Evolutionary conservation across 2,113 vertebrate species (phyloP), one percentile per base, ranked within the genome.

Genomic region (Xiphophorus hellerii): DNA sequence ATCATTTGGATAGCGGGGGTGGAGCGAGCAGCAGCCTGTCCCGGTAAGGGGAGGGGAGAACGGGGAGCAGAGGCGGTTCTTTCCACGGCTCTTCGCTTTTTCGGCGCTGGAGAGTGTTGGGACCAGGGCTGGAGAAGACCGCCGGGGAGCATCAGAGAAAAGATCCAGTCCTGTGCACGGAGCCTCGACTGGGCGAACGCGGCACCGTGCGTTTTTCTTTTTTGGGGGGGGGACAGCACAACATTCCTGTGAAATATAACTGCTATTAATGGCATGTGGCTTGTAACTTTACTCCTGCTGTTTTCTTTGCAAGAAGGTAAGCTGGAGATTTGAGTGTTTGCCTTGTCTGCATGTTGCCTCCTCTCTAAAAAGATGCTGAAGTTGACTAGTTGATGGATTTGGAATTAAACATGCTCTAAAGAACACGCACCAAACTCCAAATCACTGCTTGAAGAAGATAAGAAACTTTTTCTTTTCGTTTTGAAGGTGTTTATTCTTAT

Each of bases 211-310:
- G 94, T 93, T 93, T 94, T 93, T 92, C 91, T 94, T 92, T 17
- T 17, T 37, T 37, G 0, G 35, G 22, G 51, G 48, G 95, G 95
- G 96, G 94, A 92, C 95, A 95, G 96, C 95, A 95, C 95, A 94
- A 92, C 94, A 96, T 96, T 95, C 96, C 96, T 94, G 94, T 95
- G 95, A 95, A 96, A 95, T 94, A 93, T 85, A 94, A 95, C 94
- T 95, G 96, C 96, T 96, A 94, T 97, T 95, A 96, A 97, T 98
- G 97, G 97, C 96, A 99, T 99, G 97, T 99, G 97, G 97, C 97
- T 98, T 96, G 96, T 97, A 96, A 98, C 96, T 97, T 96, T 98
- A 95, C 93, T 97, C 96, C 97, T 98, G 96, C 96, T 99, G 95
- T 97, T 96, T 96, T 97, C 96, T 96, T 96, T 97, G 92, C 96